Conservation (phyloP, 2,113 vertebrate genomes). For the Gorsachius goisagi region DNA sequence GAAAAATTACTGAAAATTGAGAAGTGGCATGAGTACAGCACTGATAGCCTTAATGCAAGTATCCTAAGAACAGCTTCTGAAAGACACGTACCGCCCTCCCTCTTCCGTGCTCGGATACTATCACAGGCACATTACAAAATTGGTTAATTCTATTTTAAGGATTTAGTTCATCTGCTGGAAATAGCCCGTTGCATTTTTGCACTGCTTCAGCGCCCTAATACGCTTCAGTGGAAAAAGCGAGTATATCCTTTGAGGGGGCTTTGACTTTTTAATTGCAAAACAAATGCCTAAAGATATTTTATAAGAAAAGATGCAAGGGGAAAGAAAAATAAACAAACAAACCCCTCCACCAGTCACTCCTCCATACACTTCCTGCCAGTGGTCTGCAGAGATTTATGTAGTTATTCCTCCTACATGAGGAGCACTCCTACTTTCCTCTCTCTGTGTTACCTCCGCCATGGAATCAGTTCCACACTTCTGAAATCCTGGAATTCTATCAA, state of each 20-base stretch:
- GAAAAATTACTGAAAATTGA: neutral
- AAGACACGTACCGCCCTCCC: rapidly evolving
- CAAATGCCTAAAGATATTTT: slow-evolving; percentile 51
- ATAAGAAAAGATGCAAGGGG: neutral
- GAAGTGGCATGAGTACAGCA: neutral
- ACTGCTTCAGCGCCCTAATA: slow-evolving; percentile 21
- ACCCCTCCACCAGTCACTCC: neutral
- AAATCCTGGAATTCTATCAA: neutral
- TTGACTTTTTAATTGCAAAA: slow-evolving; percentile 65
- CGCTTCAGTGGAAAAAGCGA: slow-evolving; percentile 24
- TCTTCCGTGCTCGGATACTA: neutral
- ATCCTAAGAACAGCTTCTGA: neutral
- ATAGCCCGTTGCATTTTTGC: slow-evolving; percentile 20
- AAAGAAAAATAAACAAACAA: neutral
- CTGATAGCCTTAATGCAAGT: neutral
- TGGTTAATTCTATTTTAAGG: slow-evolving; percentile 37
- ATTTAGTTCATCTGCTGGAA: slow-evolving; percentile 21
- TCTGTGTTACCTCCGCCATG: neutral
- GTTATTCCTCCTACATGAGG: neutral
- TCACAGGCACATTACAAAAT: slow-evolving; percentile 30
- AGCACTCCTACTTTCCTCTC: neutral
- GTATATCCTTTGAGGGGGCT: neutral
- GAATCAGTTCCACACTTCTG: neutral
- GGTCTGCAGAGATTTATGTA: neutral
- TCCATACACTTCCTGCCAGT: neutral